Evolutionary conservation across 2,113 vertebrate species (phyloP).

Genomic region (Sphyrna mokarran): DNA sequence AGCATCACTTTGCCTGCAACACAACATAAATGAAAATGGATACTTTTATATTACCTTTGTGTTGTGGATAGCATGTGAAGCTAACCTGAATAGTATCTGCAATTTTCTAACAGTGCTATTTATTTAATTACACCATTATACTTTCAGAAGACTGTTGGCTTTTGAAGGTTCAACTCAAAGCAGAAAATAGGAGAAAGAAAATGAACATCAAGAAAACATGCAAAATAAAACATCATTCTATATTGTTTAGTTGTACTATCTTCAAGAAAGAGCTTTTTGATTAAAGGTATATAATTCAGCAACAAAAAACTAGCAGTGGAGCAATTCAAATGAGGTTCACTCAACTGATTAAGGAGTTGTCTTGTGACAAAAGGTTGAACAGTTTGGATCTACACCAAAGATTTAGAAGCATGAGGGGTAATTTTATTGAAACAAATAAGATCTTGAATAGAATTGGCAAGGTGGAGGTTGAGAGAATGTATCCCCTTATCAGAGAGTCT

Average conservation of each 20-base stretch:
- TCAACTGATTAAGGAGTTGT: too few relatives aligned
- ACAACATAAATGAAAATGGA: neutral
- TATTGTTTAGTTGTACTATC: neutral
- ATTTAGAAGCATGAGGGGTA: too few relatives aligned
- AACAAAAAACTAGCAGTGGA: neutral
- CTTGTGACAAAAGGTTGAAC: too few relatives aligned
- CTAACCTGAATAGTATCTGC: neutral
- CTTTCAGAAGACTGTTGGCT: neutral
- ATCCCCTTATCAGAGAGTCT: too few relatives aligned
- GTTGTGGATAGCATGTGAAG: neutral
- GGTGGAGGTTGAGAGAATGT: too few relatives aligned
- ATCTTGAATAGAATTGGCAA: too few relatives aligned
- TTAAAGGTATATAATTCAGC: neutral
- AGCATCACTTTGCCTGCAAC: neutral
- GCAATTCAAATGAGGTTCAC: too few relatives aligned
- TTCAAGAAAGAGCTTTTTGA: too few relatives aligned
- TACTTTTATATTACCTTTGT: neutral
- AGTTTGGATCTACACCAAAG: too few relatives aligned
- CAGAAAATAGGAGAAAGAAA: neutral
- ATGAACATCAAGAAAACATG: neutral
- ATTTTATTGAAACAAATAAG: too few relatives aligned
- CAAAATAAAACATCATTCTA: neutral
- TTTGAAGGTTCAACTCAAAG: neutral
- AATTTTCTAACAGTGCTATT: neutral
- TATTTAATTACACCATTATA: neutral